Evolutionary conservation across 2,113 vertebrate species (phyloP), one percentile per base, ranked within the genome.

Genomic region (Esox niger): DNA sequence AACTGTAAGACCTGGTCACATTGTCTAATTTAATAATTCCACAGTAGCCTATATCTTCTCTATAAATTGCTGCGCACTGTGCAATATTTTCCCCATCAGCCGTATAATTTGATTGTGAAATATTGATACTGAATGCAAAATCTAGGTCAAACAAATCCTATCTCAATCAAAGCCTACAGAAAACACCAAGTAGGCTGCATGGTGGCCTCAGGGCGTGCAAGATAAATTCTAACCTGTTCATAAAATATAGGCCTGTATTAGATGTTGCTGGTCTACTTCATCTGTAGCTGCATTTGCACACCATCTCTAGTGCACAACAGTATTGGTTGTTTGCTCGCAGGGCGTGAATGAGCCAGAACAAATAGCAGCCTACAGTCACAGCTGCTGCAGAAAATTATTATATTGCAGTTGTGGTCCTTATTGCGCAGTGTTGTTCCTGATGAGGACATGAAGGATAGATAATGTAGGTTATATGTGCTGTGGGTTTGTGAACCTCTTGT

Each of bases 281-380:
- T 21, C 8, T 5, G 5, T 52, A 52, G n/a, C 47, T 52, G 21
- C 5, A 30, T 21, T 57, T 57, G 55, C 58, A 20, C 13, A 67
- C 31, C 23, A 56, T 60, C 15, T 68, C 65, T 70, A 57, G 56
- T 64, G 54, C 38, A 57, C 64, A 75, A 60, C 47, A 9, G 60
- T 31, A 1, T 17, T 77, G 74, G 76, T 56, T 78, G 67, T 85
- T 79, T 81, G 71, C 73, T 69, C 75, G 57, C 27, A 64, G 82
- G 86, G 86, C 70, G 79, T 76, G 57, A 20, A 79, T 71, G 58
- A 21, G 58, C 32, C 69, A 79, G 68, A 70, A 79, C 72, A 80
- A 29, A 64, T 31, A 77, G 78, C 61, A 78, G 27, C 26, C 35
- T 9, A 6, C 31, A 61, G 31, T 54, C 68, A 67, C 74, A 66